Base-by-base conservation (phyloP, 2,797 vertebrate species). In the Scyliorhinus canicula region DNA sequence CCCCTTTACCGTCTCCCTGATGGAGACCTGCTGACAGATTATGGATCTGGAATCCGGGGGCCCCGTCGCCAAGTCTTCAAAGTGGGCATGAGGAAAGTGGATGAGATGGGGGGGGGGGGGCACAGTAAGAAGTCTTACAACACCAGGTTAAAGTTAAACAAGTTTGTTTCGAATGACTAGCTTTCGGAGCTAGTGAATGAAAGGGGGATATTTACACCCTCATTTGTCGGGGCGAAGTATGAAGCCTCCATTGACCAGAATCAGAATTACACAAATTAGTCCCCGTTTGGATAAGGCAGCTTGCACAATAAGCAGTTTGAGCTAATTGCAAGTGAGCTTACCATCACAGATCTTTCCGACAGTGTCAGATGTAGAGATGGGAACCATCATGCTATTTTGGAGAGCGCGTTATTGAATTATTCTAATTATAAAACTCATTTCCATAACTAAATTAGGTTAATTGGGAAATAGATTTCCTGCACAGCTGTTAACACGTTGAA, bases 401-500 rank as follows among this genome's bases (percentile, higher is more conserved):
- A 47, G 44, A 47, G 9, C 16, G 21, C 21, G 6, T 82, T 26
- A 82, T 82, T 47, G 79, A 47, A 82, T 82, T 47, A 82, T 82
- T 82, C 79, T 82, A 82, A 82, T 82, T 82, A 82, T 82, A 82
- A 82, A 82, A 82, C 79, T 82, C 40, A 82, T 82, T 82, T 47
- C 79, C 79, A 47, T 82, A 82, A 82, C 79, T 47, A 47, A 82
- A 82, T 47, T 82, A 82, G 79, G 79, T 26, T 82, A 82, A 82
- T 47, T 47, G 21, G 40, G 44, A 82, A 24, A 82, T 47, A 47
- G 79, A 82, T 82, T 82, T 47, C 44, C 79, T 47, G 19, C 44
- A 1, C 47, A 47, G 6, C n/a, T 44, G 77, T 82, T 47, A 82
- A 26, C 79, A 82, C 40, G 9, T 47, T 47, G 40, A 44, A 26